These are phyloP conservation scores for Pristionchus exspectatus DNA, from an alignment of 2,888 invertebrate species.

Conservation along the genomic window DNA sequence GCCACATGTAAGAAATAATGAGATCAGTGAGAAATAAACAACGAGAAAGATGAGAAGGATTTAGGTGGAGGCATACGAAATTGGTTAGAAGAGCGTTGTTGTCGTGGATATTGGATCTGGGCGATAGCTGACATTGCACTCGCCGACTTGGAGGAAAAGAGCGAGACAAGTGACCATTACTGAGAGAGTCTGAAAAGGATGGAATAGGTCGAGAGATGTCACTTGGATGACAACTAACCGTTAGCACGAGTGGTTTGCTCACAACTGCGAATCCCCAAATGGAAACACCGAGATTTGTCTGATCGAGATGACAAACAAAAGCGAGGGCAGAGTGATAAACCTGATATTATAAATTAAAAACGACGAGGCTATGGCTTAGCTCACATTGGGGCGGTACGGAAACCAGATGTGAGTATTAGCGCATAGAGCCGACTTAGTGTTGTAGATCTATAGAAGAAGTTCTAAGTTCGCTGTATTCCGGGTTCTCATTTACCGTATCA, in stretches of 20 bases:
- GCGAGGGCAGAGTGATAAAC: conserved; percentile 50
- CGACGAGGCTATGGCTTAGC: background rate
- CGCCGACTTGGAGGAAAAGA: conserved; percentile 33
- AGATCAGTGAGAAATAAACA: background rate
- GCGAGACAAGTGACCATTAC: conserved; percentile 52
- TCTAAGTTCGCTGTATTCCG: no score
- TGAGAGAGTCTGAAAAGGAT: conserved; percentile 15
- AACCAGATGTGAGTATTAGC: conserved; percentile 54
- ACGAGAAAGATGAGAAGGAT: background rate
- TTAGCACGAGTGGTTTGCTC: conserved; percentile 43
- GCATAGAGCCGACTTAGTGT: conserved; percentile 46
- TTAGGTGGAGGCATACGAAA: background rate
- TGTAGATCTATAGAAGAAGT: conserved; percentile 6
- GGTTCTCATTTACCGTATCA: background rate
- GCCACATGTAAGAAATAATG: background rate
- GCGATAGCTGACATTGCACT: conserved; percentile 11
- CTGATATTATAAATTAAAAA: background rate
- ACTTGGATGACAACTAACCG: background rate
- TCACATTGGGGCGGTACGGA: conserved; percentile 50
- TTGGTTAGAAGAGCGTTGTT: background rate
- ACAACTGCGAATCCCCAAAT: conserved; percentile 53
- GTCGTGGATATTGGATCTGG: background rate
- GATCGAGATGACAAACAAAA: conserved; percentile 51
- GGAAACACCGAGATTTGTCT: conserved; percentile 48
- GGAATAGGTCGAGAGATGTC: background rate